Evolutionary conservation across 1,140 invertebrate genomes (phyloP).

Genomic region (Drosophila micromelanica): DNA sequence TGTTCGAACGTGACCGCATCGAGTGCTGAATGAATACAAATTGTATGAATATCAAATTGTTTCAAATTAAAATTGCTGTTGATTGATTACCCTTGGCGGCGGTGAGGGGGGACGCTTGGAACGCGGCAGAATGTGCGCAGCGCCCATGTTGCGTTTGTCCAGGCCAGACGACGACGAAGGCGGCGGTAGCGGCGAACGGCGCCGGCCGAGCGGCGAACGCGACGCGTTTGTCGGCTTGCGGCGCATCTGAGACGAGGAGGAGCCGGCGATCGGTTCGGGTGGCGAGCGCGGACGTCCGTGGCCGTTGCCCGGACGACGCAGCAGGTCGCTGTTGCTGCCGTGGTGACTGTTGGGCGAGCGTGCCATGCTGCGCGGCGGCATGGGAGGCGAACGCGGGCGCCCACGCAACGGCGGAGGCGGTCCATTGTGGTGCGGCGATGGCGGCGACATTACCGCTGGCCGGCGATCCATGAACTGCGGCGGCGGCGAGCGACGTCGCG

Average conservation of each 20-base stretch:
- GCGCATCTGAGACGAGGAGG: constrained; percentile 62
- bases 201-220: constrained; percentile 73
- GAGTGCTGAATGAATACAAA: constrained; percentile 52
- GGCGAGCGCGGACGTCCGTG: constrained; percentile 77
- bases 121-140: constrained; percentile 75
- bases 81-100: constrained; percentile 76
- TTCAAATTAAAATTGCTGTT: not conserved
- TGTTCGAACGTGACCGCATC: constrained; percentile 86
- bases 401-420: constrained; percentile 51
- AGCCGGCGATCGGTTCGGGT: constrained; percentile 65
- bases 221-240: constrained; percentile 70
- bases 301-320: constrained; percentile 69
- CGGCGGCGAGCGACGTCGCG: constrained; percentile 60
- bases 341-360: constrained; percentile 74
- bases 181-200: constrained; percentile 70
- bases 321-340: constrained; percentile 59
- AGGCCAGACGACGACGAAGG: constrained; percentile 50
- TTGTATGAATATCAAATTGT: not conserved
- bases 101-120: constrained; percentile 84
- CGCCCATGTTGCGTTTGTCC: constrained; percentile 54
- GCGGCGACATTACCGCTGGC: constrained; percentile 64
- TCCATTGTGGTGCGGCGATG: constrained; percentile 62
- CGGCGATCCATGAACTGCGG: constrained; percentile 55
- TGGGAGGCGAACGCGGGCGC: constrained; percentile 75
- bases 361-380: constrained; percentile 60